A percentile compares a stretch with the other conserved stretches of the same genome.
phyloP scores from a whole-genome alignment of 1,140 invertebrate species.

The Gonioctena quinquepunctata region DNA sequence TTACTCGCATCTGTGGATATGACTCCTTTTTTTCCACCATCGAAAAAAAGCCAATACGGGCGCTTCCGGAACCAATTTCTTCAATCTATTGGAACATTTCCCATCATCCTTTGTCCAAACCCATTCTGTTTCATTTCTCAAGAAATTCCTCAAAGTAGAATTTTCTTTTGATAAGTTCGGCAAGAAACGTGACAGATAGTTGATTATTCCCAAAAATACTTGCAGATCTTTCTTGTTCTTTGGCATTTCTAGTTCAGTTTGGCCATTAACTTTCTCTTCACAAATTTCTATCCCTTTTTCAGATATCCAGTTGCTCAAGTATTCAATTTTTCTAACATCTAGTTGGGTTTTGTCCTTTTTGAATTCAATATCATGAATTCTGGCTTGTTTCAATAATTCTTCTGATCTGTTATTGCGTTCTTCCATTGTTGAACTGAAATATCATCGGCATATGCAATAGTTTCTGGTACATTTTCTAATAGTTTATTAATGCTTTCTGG shows the following conservation, averaged over 20 bases:
- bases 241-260: not conserved
- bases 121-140: not conserved
- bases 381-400: not conserved
- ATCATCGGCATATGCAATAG: not conserved
- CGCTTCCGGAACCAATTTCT: not conserved
- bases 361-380: not conserved
- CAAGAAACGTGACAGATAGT: too few species aligned
- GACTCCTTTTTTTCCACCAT: constrained; percentile 42
- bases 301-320: not conserved
- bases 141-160: not conserved
- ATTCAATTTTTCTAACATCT: not conserved
- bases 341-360: not conserved
- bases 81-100: not conserved
- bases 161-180: constrained; percentile 7
- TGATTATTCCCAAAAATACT: too few species aligned
- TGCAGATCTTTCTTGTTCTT: constrained; percentile 4
- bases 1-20: constrained; percentile 59
- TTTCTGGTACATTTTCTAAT: not conserved
- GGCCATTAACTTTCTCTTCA: not conserved
- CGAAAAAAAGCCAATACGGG: not conserved
- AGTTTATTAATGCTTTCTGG: not conserved
- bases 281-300: not conserved
- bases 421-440: constrained; percentile 4
- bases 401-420: constrained; percentile 4
- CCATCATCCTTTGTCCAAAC: not conserved